Evolutionary conservation across 2,888 invertebrate genomes (phyloP).

Genomic region (Drosophila suboccidentalis): DNA sequence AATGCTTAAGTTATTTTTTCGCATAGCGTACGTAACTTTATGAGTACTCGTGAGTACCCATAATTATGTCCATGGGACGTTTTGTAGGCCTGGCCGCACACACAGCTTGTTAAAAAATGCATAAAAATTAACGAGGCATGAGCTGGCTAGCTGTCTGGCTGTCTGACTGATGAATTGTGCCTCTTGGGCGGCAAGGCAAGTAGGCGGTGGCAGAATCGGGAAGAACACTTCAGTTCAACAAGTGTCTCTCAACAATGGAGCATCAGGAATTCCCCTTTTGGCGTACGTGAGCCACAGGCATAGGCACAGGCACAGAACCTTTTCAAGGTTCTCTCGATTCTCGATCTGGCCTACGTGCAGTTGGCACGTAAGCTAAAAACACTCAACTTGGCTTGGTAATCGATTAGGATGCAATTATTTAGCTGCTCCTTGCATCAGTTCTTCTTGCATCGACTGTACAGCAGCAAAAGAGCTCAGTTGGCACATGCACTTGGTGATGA

Average conservation of each 20-base stretch:
- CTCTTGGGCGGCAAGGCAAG: slow-evolving; percentile 32
- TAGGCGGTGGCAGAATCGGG: slow-evolving; percentile 7
- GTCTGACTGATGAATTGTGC: slow-evolving; percentile 24
- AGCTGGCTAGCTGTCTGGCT: slow-evolving; percentile 1
- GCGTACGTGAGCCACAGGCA: slow-evolving; percentile 33
- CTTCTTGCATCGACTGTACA: slow-evolving; percentile 50
- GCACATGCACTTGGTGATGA: background rate
- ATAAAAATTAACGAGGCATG: slow-evolving; percentile 57
- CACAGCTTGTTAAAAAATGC: slow-evolving; percentile 33
- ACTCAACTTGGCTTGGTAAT: slow-evolving; percentile 21
- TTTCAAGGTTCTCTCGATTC: slow-evolving; percentile 66
- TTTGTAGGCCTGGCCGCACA: slow-evolving; percentile 17
- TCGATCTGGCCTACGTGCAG: slow-evolving; percentile 59
- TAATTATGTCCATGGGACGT: slow-evolving; percentile 21
- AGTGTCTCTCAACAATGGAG: slow-evolving; percentile 6
- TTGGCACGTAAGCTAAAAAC: slow-evolving; percentile 62
- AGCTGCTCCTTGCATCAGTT: slow-evolving; percentile 25
- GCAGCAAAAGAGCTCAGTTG: background rate
- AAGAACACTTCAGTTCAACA: background rate
- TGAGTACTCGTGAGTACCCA: background rate
- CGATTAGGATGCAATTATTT: slow-evolving; percentile 48
- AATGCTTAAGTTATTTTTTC: slow-evolving; percentile 47
- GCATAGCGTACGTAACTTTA: slow-evolving; percentile 8
- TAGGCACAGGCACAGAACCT: slow-evolving; percentile 56
- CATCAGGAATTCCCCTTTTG: slow-evolving; percentile 64